Conservation (phyloP, 2,113 vertebrate genomes). For the Leptocoma aspasia region DNA sequence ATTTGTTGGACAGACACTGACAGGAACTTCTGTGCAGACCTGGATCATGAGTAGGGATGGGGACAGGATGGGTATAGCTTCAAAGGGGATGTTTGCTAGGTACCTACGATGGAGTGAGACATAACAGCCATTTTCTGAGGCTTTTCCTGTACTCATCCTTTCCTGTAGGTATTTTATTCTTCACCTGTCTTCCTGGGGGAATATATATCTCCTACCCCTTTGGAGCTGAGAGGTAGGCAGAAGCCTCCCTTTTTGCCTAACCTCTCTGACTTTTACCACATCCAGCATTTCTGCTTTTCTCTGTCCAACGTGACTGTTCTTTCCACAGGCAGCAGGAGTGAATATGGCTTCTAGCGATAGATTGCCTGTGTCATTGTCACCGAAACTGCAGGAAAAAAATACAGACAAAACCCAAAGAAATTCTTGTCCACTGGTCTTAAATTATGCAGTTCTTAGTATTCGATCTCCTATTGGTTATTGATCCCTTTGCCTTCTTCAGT, state of each 20-base stretch:
- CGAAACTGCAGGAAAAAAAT: fast-evolving
- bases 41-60: not conserved
- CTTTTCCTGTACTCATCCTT: not conserved
- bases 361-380: not conserved
- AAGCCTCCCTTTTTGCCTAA: not conserved
- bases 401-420: not conserved
- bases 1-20: not conserved
- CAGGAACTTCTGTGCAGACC: not conserved
- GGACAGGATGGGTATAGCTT: not conserved
- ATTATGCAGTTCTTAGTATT: not conserved
- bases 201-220: not conserved
- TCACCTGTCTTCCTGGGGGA: not conserved
- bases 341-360: not conserved
- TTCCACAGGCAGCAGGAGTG: not conserved
- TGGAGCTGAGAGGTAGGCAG: not conserved
- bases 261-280: not conserved
- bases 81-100: not conserved
- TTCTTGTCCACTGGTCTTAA: not conserved
- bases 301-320: not conserved
- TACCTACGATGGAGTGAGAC: not conserved
- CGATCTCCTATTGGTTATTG: not conserved
- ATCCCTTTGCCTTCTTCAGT: not conserved
- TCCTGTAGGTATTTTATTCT: not conserved
- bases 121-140: not conserved
- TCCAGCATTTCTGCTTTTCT: not conserved